phyloP scores from a whole-genome alignment of 1,140 invertebrate genomes.

The Drosophila biarmipes region DNA sequence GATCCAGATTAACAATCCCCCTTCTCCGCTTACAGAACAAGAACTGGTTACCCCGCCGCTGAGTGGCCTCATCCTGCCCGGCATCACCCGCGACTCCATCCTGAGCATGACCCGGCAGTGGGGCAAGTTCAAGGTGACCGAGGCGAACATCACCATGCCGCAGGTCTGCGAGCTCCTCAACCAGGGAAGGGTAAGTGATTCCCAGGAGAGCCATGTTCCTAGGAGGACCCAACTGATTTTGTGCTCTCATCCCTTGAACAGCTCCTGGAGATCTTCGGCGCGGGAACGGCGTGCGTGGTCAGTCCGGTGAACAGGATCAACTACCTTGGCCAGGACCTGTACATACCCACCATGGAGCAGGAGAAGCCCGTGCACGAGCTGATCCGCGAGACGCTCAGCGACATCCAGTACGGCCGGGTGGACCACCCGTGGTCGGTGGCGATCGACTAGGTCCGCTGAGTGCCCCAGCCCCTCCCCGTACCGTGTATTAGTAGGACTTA shows the following conservation, averaged over 20 bases:
- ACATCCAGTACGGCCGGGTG: slow-evolving; percentile 94
- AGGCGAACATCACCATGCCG: slow-evolving; percentile 94
- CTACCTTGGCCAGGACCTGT: slow-evolving; percentile 88
- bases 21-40: slow-evolving; percentile 88
- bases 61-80: slow-evolving; percentile 96
- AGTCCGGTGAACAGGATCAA: slow-evolving; percentile 94
- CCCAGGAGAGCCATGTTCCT: accelerated
- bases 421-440: slow-evolving; percentile 90
- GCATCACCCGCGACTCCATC: slow-evolving; percentile 95
- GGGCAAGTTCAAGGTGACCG: slow-evolving; percentile 94
- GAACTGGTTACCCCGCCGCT: slow-evolving; percentile 97
- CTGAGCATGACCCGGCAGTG: slow-evolving; percentile 92
- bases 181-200: slow-evolving; percentile 91
- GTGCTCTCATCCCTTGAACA: slow-evolving; percentile 81
- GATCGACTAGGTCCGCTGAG: slow-evolving; percentile 64
- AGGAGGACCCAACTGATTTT: not conserved
- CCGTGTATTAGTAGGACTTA: slow-evolving; percentile 77
- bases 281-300: slow-evolving; percentile 96
- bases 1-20: not conserved
- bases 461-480: not conserved
- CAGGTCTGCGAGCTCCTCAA: slow-evolving; percentile 90
- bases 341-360: slow-evolving; percentile 91
- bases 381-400: slow-evolving; percentile 90
- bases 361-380: slow-evolving; percentile 88
- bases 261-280: slow-evolving; percentile 97